phyloP scores from a whole-genome alignment of 2,888 invertebrate species.

The Hipparchia semele region DNA sequence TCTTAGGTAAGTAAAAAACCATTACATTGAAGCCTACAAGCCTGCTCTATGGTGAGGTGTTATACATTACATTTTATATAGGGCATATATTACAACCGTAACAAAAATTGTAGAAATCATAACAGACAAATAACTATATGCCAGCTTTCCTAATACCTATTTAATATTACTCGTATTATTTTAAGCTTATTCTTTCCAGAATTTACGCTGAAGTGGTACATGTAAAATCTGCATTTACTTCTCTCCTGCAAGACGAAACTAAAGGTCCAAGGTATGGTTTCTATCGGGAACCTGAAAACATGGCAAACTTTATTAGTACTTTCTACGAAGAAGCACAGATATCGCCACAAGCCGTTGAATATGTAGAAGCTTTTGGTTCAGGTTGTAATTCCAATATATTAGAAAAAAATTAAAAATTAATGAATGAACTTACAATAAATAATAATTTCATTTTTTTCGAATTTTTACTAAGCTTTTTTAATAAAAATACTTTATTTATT shows the following conservation, averaged over 20 bases:
- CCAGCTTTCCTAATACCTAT: no score
- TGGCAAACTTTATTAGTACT: slow-evolving; percentile 75
- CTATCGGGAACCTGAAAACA: slow-evolving; percentile 76
- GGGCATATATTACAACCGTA: no score
- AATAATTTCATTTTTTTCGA: no score
- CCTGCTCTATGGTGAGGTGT: no score
- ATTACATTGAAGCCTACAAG: no score
- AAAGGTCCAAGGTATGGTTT: slow-evolving; percentile 77
- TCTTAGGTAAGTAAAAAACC: slow-evolving; percentile 56
- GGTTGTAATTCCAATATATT: slow-evolving; percentile 64
- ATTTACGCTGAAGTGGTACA: slow-evolving; percentile 80
- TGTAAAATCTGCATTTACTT: slow-evolving; percentile 86
- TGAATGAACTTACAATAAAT: no score
- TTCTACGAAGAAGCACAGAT: slow-evolving; percentile 85
- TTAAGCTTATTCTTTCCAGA: slow-evolving; percentile 49
- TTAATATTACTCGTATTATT: no score
- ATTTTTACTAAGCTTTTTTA: no score
- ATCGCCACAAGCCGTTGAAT: slow-evolving; percentile 86
- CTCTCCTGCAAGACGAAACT: slow-evolving; percentile 69
- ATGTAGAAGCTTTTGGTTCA: slow-evolving; percentile 93
- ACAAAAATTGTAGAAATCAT: no score
- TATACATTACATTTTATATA: no score
- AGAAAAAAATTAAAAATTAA: not conserved
- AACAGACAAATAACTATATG: no score
- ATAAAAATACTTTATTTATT: no score